Evolutionary conservation across 1,140 invertebrate species (phyloP), one percentile per base, ranked within the genome.

Genomic region (Zaprionus kolodkinae): DNA sequence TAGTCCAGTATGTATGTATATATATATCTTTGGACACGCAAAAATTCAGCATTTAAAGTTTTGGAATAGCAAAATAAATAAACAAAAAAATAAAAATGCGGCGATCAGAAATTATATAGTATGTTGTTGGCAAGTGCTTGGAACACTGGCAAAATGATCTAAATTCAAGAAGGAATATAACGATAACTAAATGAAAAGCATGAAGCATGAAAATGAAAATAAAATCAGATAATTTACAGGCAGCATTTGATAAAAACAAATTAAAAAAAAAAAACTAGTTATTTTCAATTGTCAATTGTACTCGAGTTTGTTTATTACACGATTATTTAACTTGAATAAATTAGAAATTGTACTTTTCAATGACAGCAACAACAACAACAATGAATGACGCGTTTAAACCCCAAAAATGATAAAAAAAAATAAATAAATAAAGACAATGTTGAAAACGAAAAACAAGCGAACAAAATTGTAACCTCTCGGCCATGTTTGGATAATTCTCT

Each of bases 401-500:
- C 84, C 71, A 80, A 79, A 55, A 72, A 70, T 45, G 72, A 81
- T 52, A 48, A 80, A 76, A 72, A 77, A 66, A 80, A 73, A 78
- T 74, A 48, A 55, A 81, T 78, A 66, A 80, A 71, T 76, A 74
- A 52, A 55, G 79, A 82, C 70, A 75, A 80, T 77, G 74, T 72
- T 72, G 69, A 76, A 72, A 79, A 90, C 56, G 50, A 79, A 80
- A 72, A 69, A 73, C 40, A 81, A 83, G 72, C 56, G 66, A 86
- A 81, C 84, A 79, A 88, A 91, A 88, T 91, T 90, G 52, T 75
- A 87, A 87, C 80, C 91, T 92, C 91, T 91, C 91, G 88, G 91
- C 91, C 91, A 92, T 88, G 88, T 92, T 92, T 92, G 91, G 91
- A 92, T 92, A 92, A 91, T 92, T 91, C 70, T 92, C 88, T 91